Percentiles rank a stretch among this genome's conserved stretches.
Conservation (phyloP, 2,888 invertebrate species). For the Meghimatium bilineatum region DNA sequence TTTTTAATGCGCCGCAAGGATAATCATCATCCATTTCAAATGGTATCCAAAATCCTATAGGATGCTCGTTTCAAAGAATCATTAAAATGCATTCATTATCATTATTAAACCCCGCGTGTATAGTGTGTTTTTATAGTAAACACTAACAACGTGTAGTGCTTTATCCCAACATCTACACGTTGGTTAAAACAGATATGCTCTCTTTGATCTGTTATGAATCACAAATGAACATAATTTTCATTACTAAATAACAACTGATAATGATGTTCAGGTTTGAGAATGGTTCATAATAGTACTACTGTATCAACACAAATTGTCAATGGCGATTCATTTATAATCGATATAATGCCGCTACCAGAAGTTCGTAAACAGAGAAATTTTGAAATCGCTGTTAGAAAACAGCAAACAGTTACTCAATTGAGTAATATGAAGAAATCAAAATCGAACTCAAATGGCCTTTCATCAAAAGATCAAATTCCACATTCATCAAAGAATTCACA, state of each 20-base stretch:
- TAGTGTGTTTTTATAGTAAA: too few relatives aligned
- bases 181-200: too few relatives aligned
- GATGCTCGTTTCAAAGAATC: too few relatives aligned
- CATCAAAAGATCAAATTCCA: background rate
- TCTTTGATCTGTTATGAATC: too few relatives aligned
- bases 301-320: background rate
- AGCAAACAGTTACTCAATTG: background rate
- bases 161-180: too few relatives aligned
- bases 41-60: too few relatives aligned
- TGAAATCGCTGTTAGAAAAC: background rate
- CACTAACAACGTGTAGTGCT: too few relatives aligned
- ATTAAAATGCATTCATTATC: too few relatives aligned
- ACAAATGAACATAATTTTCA: too few relatives aligned
- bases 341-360: background rate
- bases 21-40: too few relatives aligned
- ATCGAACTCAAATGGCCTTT: background rate
- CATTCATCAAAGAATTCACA: background rate
- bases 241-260: background rate
- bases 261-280: background rate
- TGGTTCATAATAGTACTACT: background rate
- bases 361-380: background rate
- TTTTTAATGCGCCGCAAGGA: too few relatives aligned
- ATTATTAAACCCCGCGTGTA: too few relatives aligned
- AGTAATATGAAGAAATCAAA: background rate
- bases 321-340: slow-evolving; percentile 3